phyloP scores from a whole-genome alignment of 2,113 vertebrate genomes.

The Cyanistes caeruleus region DNA sequence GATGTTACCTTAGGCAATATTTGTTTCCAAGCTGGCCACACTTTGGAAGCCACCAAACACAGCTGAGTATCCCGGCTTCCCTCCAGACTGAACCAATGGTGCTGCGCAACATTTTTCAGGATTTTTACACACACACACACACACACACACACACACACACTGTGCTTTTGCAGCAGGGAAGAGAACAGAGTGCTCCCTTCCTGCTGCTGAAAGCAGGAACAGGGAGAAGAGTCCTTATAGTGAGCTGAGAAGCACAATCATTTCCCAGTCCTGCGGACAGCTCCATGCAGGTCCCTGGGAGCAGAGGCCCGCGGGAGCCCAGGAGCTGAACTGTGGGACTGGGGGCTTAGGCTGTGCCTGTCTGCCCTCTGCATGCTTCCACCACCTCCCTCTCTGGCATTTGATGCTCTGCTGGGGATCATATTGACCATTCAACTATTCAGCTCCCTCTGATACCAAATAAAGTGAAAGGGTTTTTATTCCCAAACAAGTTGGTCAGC shows the following conservation, averaged over 20 bases:
- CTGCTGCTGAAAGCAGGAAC: neutral
- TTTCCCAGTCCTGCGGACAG: neutral
- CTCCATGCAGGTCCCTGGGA: neutral
- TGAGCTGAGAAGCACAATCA: slow-evolving; percentile 55
- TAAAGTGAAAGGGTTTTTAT: neutral
- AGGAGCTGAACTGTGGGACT: neutral
- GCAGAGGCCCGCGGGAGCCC: neutral
- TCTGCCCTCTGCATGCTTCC: neutral
- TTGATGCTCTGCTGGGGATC: neutral
- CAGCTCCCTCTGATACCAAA: neutral
- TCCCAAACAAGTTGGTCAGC: neutral
- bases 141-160: neutral
- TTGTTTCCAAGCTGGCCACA: neutral
- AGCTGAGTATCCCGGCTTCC: neutral
- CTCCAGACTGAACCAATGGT: neutral
- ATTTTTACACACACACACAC: neutral
- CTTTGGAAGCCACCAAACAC: neutral
- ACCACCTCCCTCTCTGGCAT: neutral
- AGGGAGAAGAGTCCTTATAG: neutral
- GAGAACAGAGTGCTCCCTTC: neutral
- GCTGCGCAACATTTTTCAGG: neutral
- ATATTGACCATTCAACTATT: neutral
- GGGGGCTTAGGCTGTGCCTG: neutral
- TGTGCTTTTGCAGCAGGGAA: neutral
- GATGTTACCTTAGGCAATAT: slow-evolving; percentile 39